Evolutionary conservation across 2,113 vertebrate genomes (phyloP), one percentile per base, ranked within the genome.

Genomic region (Choloepus hoffmanni): DNA sequence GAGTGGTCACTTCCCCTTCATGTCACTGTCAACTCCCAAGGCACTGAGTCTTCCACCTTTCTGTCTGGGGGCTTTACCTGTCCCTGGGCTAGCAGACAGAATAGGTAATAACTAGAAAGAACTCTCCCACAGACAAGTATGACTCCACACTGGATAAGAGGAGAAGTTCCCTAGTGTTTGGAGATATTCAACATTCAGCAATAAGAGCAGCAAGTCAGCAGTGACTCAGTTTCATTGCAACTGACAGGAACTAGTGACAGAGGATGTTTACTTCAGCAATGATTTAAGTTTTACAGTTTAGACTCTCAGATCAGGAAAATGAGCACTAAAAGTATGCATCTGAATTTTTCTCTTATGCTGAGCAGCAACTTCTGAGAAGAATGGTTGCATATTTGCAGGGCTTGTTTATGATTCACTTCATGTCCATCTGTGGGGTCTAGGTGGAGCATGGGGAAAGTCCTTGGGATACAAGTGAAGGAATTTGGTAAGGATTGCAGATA

Each of bases 401-500:
- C 50, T 67, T 94, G 2, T 30, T 76, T 77, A 73, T 70, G 4
- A 90, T 50, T 28, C 45, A 33, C 30, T 40, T 86, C 43, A 12
- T 23, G 26, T 85, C 48, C 53, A 7, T 43, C 4, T 70, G 3
- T 24, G 5, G 15, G 13, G 11, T 0, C 3, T n/a, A 43, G 23
- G 14, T 68, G 24, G 53, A 23, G 7, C 23, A 10, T 1, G 36
- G 3, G 28, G 5, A 15, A 78, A 85, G 16, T 43, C 33, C 40
- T 53, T 16, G 0, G 67, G 40, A 73, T 24, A 28, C 2, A 62
- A 48, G 26, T 48, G 26, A 90, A 81, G 10, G 15, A 26, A 50
- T 70, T 89, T 33, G 36, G 36, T 78, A 26, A 94, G n/a, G n/a
- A 79, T 5, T 92, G 18, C 86, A 33, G 28, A 92, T 19, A 96